Conservation (phyloP, 2,888 invertebrate genomes). For the Leptinotarsa juncta region DNA sequence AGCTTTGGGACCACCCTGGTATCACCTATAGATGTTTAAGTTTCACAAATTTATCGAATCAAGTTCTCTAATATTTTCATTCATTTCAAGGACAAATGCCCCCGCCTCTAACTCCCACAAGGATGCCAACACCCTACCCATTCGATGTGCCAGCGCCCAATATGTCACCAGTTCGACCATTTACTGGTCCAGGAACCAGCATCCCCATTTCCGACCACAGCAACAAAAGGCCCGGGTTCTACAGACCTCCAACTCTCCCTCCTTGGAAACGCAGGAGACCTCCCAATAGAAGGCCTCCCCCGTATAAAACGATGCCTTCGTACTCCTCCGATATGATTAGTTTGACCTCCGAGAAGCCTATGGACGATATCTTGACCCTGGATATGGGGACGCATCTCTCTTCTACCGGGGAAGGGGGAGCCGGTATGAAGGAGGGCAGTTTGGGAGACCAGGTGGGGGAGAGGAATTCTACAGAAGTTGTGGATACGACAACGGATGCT, state of each 20-base stretch:
- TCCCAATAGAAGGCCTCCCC: conserved; percentile 68
- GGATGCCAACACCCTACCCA: conserved; percentile 78
- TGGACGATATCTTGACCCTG: conserved; percentile 62
- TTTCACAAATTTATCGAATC: too few species aligned
- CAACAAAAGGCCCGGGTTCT: conserved; percentile 67
- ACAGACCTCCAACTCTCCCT: conserved; percentile 69
- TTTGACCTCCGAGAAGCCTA: conserved; percentile 61
- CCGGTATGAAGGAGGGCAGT: conserved; percentile 52
- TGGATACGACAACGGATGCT: conserved; percentile 54
- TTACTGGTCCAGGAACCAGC: conserved; percentile 49
- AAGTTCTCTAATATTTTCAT: background rate
- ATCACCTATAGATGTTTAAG: too few species aligned
- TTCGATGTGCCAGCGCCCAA: conserved; percentile 78
- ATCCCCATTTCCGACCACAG: conserved; percentile 75
- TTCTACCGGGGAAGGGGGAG: conserved; percentile 48
- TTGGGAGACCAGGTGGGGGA: conserved; percentile 55
- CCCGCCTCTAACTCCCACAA: conserved; percentile 67
- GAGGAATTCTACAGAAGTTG: conserved; percentile 53
- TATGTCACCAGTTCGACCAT: conserved; percentile 70
- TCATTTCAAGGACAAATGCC: conserved; percentile 63
- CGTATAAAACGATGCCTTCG: conserved; percentile 73
- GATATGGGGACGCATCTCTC: conserved; percentile 60
- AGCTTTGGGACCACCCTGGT: too few species aligned
- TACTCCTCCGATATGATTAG: conserved; percentile 62
- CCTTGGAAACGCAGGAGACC: conserved; percentile 70